phyloP scores from a whole-genome alignment of 1,140 invertebrate genomes.

The Melitaea cinxia region DNA sequence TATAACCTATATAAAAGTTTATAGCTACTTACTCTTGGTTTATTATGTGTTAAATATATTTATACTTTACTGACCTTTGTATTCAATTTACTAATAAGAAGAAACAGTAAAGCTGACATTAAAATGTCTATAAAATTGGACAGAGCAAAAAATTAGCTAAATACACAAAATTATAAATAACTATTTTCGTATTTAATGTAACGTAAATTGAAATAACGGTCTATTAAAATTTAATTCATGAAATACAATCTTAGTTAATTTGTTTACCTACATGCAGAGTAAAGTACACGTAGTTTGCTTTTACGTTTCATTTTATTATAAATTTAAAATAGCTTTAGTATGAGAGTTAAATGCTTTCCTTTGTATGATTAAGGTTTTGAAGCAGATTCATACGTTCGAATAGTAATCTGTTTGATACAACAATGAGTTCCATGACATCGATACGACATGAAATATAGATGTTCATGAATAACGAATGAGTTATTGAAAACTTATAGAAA shows the following conservation, averaged over 20 bases:
- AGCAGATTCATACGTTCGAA: background rate
- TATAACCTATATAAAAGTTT: constrained; percentile 69
- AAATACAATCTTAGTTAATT: too few relatives aligned
- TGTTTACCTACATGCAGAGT: too few relatives aligned
- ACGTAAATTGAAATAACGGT: too few relatives aligned
- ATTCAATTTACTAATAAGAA: constrained; percentile 36
- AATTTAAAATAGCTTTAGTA: too few relatives aligned
- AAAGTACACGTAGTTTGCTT: too few relatives aligned
- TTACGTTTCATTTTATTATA: too few relatives aligned
- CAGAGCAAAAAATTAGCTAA: background rate
- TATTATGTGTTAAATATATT: constrained; percentile 75
- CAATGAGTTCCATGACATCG: constrained; percentile 39
- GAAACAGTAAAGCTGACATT: constrained; percentile 14
- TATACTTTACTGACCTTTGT: constrained; percentile 31
- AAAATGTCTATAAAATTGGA: background rate
- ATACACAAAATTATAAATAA: too few relatives aligned
- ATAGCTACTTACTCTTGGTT: constrained; percentile 60
- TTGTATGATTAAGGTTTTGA: background rate
- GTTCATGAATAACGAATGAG: constrained; percentile 58
- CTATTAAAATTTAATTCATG: too few relatives aligned
- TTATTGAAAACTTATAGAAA: constrained; percentile 44
- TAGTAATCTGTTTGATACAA: constrained; percentile 23
- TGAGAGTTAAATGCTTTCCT: background rate
- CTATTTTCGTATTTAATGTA: too few relatives aligned
- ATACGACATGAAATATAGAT: constrained; percentile 51